Conservation (phyloP, 2,797 vertebrate species). For the Petrocephalus schoutedeni region DNA sequence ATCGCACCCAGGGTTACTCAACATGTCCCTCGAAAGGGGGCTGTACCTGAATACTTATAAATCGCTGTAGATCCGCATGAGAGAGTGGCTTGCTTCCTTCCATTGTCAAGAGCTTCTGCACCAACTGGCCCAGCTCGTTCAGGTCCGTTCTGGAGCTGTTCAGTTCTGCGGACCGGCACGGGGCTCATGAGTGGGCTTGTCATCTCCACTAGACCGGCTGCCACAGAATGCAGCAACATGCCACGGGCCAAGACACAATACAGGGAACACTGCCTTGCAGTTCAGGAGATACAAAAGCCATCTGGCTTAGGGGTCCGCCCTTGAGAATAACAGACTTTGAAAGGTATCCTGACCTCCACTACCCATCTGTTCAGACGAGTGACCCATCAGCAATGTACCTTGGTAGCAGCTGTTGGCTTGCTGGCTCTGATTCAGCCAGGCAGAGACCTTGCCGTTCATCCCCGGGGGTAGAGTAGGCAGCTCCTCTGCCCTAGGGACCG, state of each 20-base stretch:
- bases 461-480: slow-evolving; percentile 56
- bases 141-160: slow-evolving; percentile 78
- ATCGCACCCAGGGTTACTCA: neutral
- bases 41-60: slow-evolving; percentile 74
- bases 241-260: neutral
- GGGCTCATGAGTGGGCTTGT: neutral
- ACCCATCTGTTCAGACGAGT: neutral
- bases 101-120: slow-evolving; percentile 74
- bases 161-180: slow-evolving; percentile 60
- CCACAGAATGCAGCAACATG: neutral
- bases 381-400: slow-evolving; percentile 52
- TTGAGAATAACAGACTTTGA: neutral
- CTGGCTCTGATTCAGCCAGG: slow-evolving; percentile 80
- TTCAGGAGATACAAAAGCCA: neutral
- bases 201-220: neutral
- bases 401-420: slow-evolving; percentile 72
- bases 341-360: neutral
- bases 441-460: slow-evolving; percentile 72
- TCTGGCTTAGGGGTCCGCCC: neutral
- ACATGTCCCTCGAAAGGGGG: neutral
- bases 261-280: neutral
- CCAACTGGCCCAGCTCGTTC: slow-evolving; percentile 71
- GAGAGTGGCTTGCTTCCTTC: slow-evolving; percentile 65
- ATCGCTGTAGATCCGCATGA: slow-evolving; percentile 72
- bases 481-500: slow-evolving; percentile 42